A percentile compares a stretch with the other conserved stretches of the same genome.
phyloP scores from a whole-genome alignment of 2,113 vertebrate genomes.

The Parus major region DNA sequence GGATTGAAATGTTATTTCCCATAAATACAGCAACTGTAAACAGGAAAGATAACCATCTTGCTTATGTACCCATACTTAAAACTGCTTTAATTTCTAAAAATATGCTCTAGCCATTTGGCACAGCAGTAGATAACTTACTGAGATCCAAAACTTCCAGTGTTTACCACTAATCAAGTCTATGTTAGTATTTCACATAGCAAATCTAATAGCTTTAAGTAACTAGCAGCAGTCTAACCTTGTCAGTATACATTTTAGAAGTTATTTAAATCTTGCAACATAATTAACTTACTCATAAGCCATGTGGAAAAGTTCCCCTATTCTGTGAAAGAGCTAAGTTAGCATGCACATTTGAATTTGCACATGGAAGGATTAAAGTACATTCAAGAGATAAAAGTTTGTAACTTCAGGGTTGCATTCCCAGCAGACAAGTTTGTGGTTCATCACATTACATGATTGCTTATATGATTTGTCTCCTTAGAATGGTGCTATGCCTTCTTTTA shows the following conservation, averaged over 20 bases:
- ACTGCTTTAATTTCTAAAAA: not conserved
- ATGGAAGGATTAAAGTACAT: not conserved
- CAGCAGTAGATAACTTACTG: not conserved
- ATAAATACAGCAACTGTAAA: not conserved
- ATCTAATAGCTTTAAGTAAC: not conserved
- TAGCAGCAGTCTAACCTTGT: not conserved
- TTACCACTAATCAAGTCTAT: not conserved
- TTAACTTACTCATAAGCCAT: not conserved
- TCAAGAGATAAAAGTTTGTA: not conserved
- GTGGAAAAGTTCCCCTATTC: not conserved
- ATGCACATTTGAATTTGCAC: not conserved
- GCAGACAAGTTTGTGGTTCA: not conserved
- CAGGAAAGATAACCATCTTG: not conserved
- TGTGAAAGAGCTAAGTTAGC: not conserved
- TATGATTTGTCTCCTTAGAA: not conserved
- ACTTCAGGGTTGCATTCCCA: not conserved
- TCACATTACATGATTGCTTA: not conserved
- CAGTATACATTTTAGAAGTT: not conserved
- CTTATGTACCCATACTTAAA: not conserved
- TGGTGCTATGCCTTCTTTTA: not conserved
- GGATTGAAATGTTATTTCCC: not conserved
- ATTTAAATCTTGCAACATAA: not conserved
- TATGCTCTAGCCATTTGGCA: not conserved
- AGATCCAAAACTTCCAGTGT: not conserved
- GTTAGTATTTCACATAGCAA: not conserved